Base-by-base conservation (phyloP, 2,113 vertebrate genomes). In the Ahaetulla prasina region DNA sequence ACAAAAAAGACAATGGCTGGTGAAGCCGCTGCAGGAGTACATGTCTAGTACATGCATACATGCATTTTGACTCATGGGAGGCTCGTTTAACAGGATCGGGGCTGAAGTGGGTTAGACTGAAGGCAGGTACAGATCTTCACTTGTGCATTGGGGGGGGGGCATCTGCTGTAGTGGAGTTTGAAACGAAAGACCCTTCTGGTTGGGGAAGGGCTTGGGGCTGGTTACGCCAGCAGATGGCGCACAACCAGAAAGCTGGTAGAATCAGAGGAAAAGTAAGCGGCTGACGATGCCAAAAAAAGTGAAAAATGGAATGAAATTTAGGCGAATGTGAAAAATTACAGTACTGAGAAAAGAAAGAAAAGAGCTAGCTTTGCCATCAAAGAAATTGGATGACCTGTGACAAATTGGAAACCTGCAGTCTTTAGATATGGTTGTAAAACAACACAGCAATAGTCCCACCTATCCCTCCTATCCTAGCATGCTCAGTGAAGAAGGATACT, bases 1-100 rank as follows among this genome's bases (percentile, higher is more conserved):
- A 93, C 20, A 85, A 53, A 85, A 91, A 60, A 94, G 54, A 57
- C 8, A 84, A 90, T 87, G 91, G 89, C 86, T 68, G 91, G 60
- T 23, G 27, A 50, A 87, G 39, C 84, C n/a, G 43, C 39, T 52
- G 22, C 27, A 27, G 27, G 60, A 53, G n/a, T 50, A 39, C 52
- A 25, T 14, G 52, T 22, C 16, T n/a, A 43, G 11, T 90, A 50
- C 8, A 47, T 49, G 22, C 50, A 43, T 25, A 50, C 8, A 27
- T 50, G 63, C 23, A 43, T 14, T 4, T 25, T 2, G 80, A 8
- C 22, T 25, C 23, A 1, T 16, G 20, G 27, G 47, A 25, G 35
- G 4, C 89, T 74, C 18, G 0, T 68, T 22, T 8, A 27, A n/a
- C 4, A 90, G 10, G 27, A 11, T 49, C 7, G 2, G 45, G 47